A percentile compares a stretch with the other conserved stretches of the same genome.
These are phyloP conservation scores for Neuroterus valhalla DNA, from an alignment of 1,140 invertebrate genomes.

Conservation along the genomic window DNA sequence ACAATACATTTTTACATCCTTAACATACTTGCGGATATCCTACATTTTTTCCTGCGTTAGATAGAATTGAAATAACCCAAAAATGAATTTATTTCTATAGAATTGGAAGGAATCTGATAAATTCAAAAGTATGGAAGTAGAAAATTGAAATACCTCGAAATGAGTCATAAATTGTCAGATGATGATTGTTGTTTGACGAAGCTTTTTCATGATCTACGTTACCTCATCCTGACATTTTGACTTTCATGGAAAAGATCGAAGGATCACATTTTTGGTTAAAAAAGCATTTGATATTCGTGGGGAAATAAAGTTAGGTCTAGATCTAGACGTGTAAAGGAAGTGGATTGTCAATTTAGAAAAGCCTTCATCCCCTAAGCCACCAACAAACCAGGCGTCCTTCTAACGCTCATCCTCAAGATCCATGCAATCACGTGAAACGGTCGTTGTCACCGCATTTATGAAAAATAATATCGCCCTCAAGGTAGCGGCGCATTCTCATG, in stretches of 20 bases:
- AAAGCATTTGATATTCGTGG: not conserved
- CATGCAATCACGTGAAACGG: slow-evolving; percentile 59
- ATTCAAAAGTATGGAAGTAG: no score
- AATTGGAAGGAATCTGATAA: no score
- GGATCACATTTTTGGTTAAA: no score
- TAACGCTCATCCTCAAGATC: slow-evolving; percentile 44
- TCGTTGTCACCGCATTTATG: slow-evolving; percentile 55
- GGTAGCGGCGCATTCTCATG: not conserved
- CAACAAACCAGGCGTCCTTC: slow-evolving; percentile 27
- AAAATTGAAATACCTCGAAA: no score
- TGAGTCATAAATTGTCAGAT: no score
- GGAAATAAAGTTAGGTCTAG: slow-evolving; percentile 24
- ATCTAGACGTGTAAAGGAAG: slow-evolving; percentile 18
- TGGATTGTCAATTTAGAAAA: slow-evolving; percentile 43
- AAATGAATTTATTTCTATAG: no score
- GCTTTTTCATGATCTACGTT: no score
- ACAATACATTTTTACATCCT: slow-evolving; percentile 2
- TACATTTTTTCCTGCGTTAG: not conserved
- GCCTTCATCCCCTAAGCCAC: slow-evolving; percentile 38
- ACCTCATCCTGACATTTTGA: no score
- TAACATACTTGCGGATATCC: not conserved
- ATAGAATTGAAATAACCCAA: no score
- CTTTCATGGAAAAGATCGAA: no score
- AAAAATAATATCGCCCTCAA: slow-evolving; percentile 57
- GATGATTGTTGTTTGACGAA: no score